Evolutionary conservation across 2,888 invertebrate genomes (phyloP), one percentile per base, ranked within the genome.

Genomic region (Metacarcinus magister): DNA sequence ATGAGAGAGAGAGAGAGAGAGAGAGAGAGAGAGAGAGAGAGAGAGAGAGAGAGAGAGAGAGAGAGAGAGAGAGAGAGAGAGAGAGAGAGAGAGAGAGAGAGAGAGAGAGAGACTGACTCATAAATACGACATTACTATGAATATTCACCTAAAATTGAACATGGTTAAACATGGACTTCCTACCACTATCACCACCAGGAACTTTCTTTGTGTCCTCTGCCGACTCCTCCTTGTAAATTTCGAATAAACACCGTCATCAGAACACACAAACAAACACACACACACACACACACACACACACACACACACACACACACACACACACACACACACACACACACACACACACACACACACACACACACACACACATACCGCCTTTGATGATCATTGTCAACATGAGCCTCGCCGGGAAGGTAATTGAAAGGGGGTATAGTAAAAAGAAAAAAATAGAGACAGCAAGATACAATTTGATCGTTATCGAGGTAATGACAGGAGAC

Each of bases 211-310:
- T 82, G 32, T 82, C 82, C 32, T 13, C 82, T 32, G 5, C 28
- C 28, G 32, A 32, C 5, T 82, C 13, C 32, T 82, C 10, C 91
- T 91, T 46, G 91, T 46, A 43, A 43, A 91, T 16, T 46, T 46
- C 23, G 91, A 39, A 60, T 39, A 60, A 39, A 60, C 39, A 60
- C 93, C 8, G 54, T 43, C 39, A 13, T 19, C 48, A 19, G 28
- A 28, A 92, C 92, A 92, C 92, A 92, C 92, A 92, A 44, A 92
- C 92, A 92, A 44, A 92, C 92, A 92, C 92, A 92, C 92, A 92
- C 92, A 92, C 92, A 92, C 92, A 92, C 92, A 92, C 92, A 92
- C 92, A 92, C 92, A 92, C 92, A 92, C 92, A 92, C 92, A 92
- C 92, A 92, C 92, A 92, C 92, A 92, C 92, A 92, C 92, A 92